phyloP scores from a whole-genome alignment of 2,113 vertebrate genomes.

The Syrrhaptes paradoxus region DNA sequence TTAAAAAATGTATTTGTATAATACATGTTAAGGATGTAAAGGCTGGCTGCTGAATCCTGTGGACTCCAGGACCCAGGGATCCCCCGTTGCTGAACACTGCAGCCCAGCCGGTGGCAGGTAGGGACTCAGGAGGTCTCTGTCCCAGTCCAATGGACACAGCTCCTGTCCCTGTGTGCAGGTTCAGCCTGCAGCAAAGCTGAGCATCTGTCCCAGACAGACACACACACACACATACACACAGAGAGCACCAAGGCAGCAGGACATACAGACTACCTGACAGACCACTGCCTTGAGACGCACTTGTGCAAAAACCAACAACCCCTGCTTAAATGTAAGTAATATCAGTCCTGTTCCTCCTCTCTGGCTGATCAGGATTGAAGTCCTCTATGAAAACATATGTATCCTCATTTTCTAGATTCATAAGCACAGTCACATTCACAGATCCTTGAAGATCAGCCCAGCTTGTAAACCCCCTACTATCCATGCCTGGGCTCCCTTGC shows the following conservation, averaged over 20 bases:
- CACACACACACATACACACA: neutral
- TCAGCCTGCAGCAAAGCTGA: neutral
- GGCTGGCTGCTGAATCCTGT: neutral
- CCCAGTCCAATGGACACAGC: neutral
- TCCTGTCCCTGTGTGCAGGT: neutral
- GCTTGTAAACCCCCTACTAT: neutral
- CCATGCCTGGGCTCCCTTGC: neutral
- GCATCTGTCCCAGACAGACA: neutral
- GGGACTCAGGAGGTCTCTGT: neutral
- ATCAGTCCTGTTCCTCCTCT: neutral
- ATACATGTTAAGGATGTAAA: neutral
- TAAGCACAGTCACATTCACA: neutral
- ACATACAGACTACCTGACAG: neutral
- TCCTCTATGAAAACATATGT: neutral
- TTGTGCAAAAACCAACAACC: neutral
- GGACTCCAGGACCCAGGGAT: neutral
- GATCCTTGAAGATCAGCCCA: neutral
- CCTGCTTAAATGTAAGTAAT: neutral
- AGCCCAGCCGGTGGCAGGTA: accelerated
- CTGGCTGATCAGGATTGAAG: neutral
- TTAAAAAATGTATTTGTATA: neutral
- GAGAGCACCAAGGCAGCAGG: neutral
- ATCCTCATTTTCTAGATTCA: neutral
- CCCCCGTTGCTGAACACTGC: neutral
- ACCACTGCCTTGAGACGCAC: neutral